Evolutionary conservation across 1,140 invertebrate species (phyloP), one percentile per base, ranked within the genome.

Genomic region (Mycetomoellerius zeteki): DNA sequence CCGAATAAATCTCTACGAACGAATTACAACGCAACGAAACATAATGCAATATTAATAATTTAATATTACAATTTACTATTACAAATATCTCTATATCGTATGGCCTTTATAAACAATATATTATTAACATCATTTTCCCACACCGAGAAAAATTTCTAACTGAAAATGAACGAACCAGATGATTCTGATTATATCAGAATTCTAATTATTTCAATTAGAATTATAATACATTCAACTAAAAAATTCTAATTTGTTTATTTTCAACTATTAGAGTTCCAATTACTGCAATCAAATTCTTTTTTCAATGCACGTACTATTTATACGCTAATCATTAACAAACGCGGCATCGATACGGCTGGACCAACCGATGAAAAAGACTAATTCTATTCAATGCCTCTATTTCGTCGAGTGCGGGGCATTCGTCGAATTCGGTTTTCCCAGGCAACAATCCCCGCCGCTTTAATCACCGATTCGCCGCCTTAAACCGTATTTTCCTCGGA

Each of bases 381-480:
- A 43, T 58, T 65, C 21, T 33, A 43, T 21, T 50, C 75, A 19
- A 47, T n/a, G 24, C 58, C 4, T 47, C 14, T 62, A 27, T 62
- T 43, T 16, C 16, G 37, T 14, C 21, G 54, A 65, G 67, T 54
- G 56, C 62, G 12, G 19, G 12, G n/a, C 77, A 16, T 67, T 69
- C n/a, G n/a, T n/a, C n/a, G n/a, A n/a, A n/a, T n/a, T n/a, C 30
- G 64, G 50, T 33, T 75, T 60, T 47, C 14, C 12, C 27, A 47
- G 37, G 24, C 30, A 75, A 84, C 54, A 84, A 75, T 62, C 69
- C 65, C 80, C 69, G 54, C 10, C 72, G 47, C 24, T 65, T 65
- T 85, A 85, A 85, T 85, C 58, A 65, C 58, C 58, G 47, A 75
- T 65, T 47, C 58, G 82, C 21, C 58, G 33, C 72, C 82, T 85